Evolutionary conservation across 2,797 vertebrate species (phyloP).

Genomic region (Xerus rutilus): DNA sequence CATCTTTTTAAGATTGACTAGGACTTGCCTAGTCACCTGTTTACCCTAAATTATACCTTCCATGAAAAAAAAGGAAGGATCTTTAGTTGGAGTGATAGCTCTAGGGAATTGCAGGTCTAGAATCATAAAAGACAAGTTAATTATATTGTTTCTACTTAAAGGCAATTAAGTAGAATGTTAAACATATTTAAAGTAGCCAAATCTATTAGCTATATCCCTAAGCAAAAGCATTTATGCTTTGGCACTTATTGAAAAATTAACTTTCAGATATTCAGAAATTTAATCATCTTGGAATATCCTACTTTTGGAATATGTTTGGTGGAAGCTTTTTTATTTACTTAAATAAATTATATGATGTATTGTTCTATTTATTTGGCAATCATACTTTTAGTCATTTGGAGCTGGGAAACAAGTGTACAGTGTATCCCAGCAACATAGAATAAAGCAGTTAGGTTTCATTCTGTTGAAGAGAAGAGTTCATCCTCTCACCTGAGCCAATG

Average conservation of each 20-base stretch:
- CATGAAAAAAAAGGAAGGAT: neutral
- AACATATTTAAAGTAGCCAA: slow-evolving; percentile 14
- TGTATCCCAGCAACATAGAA: neutral
- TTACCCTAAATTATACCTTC: slow-evolving; percentile 32
- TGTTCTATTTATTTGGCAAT: neutral
- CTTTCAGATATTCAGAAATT: neutral
- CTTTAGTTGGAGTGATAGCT: neutral
- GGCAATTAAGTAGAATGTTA: slow-evolving; percentile 19
- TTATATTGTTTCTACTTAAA: slow-evolving; percentile 46
- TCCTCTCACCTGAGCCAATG: neutral
- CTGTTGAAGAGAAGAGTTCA: neutral
- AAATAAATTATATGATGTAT: neutral
- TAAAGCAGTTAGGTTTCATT: neutral
- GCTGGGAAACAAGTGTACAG: neutral
- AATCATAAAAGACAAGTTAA: neutral
- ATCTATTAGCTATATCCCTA: neutral
- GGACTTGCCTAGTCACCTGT: neutral
- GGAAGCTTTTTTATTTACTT: neutral
- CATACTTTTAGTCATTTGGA: neutral
- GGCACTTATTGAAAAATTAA: neutral
- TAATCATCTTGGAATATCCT: neutral
- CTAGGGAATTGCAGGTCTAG: neutral
- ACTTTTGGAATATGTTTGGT: neutral
- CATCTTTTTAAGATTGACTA: neutral
- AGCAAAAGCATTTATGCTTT: slow-evolving; percentile 30